Evolutionary conservation across 2,113 vertebrate species (phyloP).

Genomic region (Ahaetulla prasina): DNA sequence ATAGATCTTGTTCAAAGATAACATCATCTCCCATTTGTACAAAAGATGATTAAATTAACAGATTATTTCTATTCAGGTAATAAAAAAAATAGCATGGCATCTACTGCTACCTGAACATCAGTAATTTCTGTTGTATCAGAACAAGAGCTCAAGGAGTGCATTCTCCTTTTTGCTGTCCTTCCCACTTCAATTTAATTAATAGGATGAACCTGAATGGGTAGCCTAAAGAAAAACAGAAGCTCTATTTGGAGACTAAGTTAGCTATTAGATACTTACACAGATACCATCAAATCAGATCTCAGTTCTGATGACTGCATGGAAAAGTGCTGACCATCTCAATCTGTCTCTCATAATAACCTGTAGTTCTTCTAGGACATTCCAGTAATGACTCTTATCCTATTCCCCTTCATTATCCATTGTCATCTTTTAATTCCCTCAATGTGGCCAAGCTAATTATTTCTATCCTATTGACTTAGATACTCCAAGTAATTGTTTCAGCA

Average conservation of each 20-base stretch:
- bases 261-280: not conserved
- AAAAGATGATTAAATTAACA: not conserved
- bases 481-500: not conserved
- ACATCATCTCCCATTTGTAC: not conserved
- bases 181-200: not conserved
- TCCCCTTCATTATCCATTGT: not conserved
- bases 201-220: not conserved
- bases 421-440: not conserved
- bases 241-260: not conserved
- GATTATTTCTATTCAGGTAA: not conserved
- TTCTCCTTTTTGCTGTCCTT: not conserved
- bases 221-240: not conserved
- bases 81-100: not conserved
- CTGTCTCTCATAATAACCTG: not conserved
- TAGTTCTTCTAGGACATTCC: not conserved
- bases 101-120: not conserved
- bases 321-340: not conserved
- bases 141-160: not conserved
- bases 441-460: not conserved
- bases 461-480: not conserved
- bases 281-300: not conserved
- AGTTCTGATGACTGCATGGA: not conserved
- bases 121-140: not conserved
- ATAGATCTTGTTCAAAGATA: not conserved
- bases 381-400: not conserved